phyloP scores from a whole-genome alignment of 2,113 vertebrate species.

The Rhizomys pruinosus region DNA sequence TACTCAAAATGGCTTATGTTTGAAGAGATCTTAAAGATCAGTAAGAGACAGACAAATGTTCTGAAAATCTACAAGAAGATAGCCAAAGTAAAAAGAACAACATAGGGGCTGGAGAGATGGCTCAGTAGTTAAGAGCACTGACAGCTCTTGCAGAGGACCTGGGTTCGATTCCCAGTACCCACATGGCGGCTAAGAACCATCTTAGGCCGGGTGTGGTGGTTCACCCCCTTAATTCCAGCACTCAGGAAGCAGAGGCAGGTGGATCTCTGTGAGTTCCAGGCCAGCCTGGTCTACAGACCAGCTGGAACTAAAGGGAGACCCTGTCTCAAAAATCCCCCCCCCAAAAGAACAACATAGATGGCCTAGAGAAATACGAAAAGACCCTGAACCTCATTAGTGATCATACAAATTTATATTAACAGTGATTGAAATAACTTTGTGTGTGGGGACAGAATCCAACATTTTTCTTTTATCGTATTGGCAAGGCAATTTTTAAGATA shows the following conservation, averaged over 20 bases:
- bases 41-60: conserved; percentile 5
- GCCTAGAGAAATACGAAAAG: not conserved
- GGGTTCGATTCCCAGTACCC: too few species aligned
- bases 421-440: not conserved
- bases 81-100: not conserved
- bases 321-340: too few species aligned
- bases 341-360: conserved; percentile 4
- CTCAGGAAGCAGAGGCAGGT: too few species aligned
- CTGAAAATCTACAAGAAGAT: not conserved
- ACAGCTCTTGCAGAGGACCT: too few species aligned
- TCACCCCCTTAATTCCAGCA: too few species aligned
- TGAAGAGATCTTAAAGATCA: not conserved
- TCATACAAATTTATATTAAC: conserved; percentile 47
- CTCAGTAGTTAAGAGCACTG: too few species aligned
- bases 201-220: too few species aligned
- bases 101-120: not conserved
- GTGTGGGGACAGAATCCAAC: not conserved
- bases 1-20: not conserved
- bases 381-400: not conserved
- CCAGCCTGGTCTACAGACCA: too few species aligned
- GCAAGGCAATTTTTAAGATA: conserved; percentile 16
- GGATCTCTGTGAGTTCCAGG: too few species aligned
- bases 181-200: too few species aligned
- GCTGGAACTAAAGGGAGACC: too few species aligned
- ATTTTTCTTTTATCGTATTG: conserved; percentile 55